Evolutionary conservation across 64 coral and sea anemone genomes (phyloP).

Genomic region (Platygyra sinensis): DNA sequence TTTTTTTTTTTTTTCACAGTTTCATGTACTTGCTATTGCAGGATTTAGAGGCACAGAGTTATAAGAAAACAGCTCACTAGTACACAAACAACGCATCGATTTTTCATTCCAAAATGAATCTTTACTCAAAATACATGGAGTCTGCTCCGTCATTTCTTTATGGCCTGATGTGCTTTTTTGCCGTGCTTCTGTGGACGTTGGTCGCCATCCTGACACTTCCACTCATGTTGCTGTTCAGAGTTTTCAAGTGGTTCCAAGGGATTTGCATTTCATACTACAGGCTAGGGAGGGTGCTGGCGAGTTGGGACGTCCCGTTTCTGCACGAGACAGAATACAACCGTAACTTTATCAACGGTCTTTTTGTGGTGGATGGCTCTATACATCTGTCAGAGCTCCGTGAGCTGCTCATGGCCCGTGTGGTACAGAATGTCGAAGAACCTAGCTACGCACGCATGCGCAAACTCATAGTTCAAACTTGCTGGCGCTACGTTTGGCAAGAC

Average conservation of each 20-base stretch:
- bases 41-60: background rate
- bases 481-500: constrained; percentile 78
- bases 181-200: constrained; percentile 66
- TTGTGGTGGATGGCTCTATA: constrained; percentile 68
- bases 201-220: constrained; percentile 70
- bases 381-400: constrained; percentile 63
- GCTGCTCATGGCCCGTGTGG: constrained; percentile 70
- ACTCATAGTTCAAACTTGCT: constrained; percentile 55
- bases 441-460: constrained; percentile 77
- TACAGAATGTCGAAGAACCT: constrained; percentile 63
- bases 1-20: no score
- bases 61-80: background rate
- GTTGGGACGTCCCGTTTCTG: constrained; percentile 79
- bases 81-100: background rate
- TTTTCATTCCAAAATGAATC: constrained; percentile 34
- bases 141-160: constrained; percentile 65
- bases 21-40: background rate
- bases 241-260: constrained; percentile 73
- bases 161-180: constrained; percentile 63
- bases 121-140: constrained; percentile 50
- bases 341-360: constrained; percentile 75
- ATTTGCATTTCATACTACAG: constrained; percentile 64
- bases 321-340: constrained; percentile 81
- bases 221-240: constrained; percentile 62
- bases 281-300: constrained; percentile 63